These are phyloP conservation scores for Phoenicopterus ruber DNA, from an alignment of 2,113 vertebrate species.

Conservation along the genomic window DNA sequence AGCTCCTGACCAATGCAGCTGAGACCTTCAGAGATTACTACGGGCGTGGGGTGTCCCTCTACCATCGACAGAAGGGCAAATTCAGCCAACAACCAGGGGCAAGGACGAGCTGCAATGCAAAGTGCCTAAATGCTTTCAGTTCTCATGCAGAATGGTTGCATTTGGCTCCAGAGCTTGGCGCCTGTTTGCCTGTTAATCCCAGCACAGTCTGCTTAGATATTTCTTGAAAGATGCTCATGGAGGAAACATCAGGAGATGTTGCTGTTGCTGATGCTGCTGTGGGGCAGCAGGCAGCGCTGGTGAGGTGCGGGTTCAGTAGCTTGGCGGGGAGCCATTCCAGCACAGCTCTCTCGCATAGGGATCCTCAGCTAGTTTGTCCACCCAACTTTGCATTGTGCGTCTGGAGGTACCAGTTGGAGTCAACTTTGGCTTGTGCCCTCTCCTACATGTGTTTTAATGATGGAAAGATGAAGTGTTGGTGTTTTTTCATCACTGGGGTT, in stretches of 20 bases:
- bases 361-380: not conserved
- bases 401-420: not conserved
- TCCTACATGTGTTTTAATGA: not conserved
- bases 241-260: not conserved
- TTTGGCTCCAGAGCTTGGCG: not conserved
- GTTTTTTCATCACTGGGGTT: not conserved
- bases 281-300: not conserved
- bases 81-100: not conserved
- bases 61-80: not conserved
- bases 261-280: fast-evolving
- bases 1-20: not conserved
- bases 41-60: not conserved
- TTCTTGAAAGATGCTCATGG: not conserved
- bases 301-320: not conserved
- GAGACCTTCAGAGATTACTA: not conserved
- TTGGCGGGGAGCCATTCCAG: not conserved
- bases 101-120: not conserved
- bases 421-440: not conserved
- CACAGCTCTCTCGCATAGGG: not conserved
- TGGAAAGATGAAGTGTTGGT: not conserved
- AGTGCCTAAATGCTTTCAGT: not conserved
- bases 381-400: not conserved
- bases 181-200: not conserved
- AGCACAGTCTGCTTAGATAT: not conserved
- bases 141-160: not conserved